Conservation (phyloP, 2,888 invertebrate genomes). For the Trypoxylon attenuatum region DNA sequence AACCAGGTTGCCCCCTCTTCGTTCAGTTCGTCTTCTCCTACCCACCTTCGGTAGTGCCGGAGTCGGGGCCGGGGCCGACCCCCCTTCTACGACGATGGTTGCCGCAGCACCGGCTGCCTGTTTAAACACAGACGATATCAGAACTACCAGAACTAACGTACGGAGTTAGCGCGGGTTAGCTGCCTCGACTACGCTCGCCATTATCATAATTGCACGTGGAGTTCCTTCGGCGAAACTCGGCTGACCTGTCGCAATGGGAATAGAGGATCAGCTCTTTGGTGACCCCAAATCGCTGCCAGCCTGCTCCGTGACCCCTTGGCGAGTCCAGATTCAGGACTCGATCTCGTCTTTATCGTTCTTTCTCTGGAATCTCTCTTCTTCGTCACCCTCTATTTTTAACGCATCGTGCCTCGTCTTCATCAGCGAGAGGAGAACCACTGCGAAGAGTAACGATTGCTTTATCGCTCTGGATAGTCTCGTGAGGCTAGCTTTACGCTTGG, state of each 20-base stretch:
- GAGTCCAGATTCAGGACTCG: neutral
- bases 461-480: slow-evolving; percentile 38
- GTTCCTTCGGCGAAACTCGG: slow-evolving; percentile 59
- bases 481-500: too few relatives aligned
- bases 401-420: too few relatives aligned
- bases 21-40: slow-evolving; percentile 29
- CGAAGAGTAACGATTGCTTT: slow-evolving; percentile 10
- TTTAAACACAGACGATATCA: slow-evolving; percentile 75
- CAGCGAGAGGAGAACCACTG: slow-evolving; percentile 35
- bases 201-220: slow-evolving; percentile 72
- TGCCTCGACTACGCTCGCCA: slow-evolving; percentile 64
- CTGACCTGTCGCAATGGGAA: slow-evolving; percentile 57
- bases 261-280: slow-evolving; percentile 52
- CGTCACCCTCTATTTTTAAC: too few relatives aligned
- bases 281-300: slow-evolving; percentile 44
- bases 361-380: too few relatives aligned
- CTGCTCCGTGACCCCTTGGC: neutral
- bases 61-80: too few relatives aligned
- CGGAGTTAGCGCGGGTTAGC: slow-evolving; percentile 62
- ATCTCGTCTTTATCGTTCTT: neutral
- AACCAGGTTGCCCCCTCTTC: slow-evolving; percentile 57
- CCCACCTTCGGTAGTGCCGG: slow-evolving; percentile 1
- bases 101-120: slow-evolving; percentile 69
- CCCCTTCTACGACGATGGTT: slow-evolving; percentile 61
- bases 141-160: slow-evolving; percentile 70